Evolutionary conservation across 2,113 vertebrate genomes (phyloP).

Genomic region (Pedionomus torquatus): DNA sequence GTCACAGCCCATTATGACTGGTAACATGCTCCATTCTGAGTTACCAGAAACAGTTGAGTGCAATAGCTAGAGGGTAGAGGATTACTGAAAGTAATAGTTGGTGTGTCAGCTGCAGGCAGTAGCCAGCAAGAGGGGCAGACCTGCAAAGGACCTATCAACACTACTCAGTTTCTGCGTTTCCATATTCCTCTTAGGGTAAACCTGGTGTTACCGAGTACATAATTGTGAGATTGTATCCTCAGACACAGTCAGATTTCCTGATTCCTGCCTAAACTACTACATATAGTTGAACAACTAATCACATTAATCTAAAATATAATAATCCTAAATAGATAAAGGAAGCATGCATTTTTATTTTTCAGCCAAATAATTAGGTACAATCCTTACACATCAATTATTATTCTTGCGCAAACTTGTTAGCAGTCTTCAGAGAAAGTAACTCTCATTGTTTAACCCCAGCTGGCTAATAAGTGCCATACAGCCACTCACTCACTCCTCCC

Average conservation of each 20-base stretch:
- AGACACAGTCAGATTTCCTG: background rate
- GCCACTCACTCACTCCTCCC: rapidly evolving
- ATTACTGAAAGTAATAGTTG: background rate
- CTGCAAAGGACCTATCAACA: background rate
- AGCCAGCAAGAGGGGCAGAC: background rate
- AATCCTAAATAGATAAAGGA: background rate
- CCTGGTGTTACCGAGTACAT: background rate
- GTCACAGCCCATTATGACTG: background rate
- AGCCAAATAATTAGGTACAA: background rate
- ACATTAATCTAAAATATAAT: background rate
- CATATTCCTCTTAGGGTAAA: background rate
- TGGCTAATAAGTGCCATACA: background rate
- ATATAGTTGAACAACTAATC: background rate
- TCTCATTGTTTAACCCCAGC: background rate
- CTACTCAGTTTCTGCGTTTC: background rate
- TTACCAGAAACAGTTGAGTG: background rate
- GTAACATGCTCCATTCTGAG: background rate
- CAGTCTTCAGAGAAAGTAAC: background rate
- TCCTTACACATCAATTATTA: background rate
- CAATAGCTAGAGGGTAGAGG: background rate
- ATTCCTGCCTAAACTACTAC: background rate
- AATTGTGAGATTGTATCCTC: too few species aligned
- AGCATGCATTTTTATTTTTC: background rate
- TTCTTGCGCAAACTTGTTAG: background rate
- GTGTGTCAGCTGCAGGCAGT: background rate